These are phyloP conservation scores for Oreonectes daqikongensis DNA, from an alignment of 2,797 vertebrate species.

Conservation along the genomic window DNA sequence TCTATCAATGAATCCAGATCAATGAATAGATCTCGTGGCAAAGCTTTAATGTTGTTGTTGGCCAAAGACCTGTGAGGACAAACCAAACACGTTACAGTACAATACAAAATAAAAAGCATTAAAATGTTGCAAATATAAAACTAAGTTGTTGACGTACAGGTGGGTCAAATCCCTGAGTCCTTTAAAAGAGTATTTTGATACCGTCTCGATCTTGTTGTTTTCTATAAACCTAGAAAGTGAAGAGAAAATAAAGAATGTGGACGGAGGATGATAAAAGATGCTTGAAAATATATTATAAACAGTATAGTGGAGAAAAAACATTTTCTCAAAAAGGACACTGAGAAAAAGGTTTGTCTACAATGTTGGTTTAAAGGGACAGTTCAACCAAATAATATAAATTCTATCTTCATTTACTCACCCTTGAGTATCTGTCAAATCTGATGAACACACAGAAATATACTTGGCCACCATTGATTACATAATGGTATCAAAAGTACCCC, in stretches of 20 bases:
- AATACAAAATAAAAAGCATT: conserved; percentile 23
- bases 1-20: conserved; percentile 97
- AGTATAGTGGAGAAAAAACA: no score
- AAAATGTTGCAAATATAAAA: conserved; percentile 45
- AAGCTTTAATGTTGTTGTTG: conserved; percentile 92
- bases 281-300: no score
- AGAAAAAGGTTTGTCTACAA: no score
- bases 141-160: conserved; percentile 82
- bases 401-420: no score
- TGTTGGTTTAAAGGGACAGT: no score
- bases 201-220: conserved; percentile 93
- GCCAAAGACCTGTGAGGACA: conserved; percentile 86
- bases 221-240: conserved; percentile 90
- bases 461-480: no score
- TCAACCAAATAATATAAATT: no score
- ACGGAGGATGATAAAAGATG: no score
- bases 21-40: conserved; percentile 92
- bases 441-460: no score
- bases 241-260: background rate
- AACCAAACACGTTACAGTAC: conserved; percentile 33
- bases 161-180: conserved; percentile 96
- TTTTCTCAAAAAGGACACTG: no score
- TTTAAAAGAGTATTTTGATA: conserved; percentile 92
- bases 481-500: no score
- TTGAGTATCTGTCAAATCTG: no score